Conservation (phyloP, 2,797 vertebrate species). For the Neomorphus geoffroyi region DNA sequence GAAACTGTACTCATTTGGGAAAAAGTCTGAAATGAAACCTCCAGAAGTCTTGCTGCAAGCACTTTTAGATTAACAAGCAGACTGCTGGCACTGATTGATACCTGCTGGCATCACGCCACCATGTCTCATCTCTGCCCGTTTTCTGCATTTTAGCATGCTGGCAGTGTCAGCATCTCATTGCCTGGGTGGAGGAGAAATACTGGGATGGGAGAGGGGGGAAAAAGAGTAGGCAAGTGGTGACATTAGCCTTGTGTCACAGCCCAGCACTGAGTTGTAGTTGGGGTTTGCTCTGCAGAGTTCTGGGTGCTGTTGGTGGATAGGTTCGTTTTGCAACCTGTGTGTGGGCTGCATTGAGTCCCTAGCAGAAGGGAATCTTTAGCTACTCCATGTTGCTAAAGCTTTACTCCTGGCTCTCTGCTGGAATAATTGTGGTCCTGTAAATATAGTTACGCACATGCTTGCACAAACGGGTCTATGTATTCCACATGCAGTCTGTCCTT, state of each 20-base stretch:
- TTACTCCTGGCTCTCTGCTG: slow-evolving; percentile 57
- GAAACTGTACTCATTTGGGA: not conserved
- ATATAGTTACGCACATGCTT: slow-evolving; percentile 61
- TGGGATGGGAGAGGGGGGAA: not conserved
- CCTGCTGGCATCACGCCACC: slow-evolving; percentile 22
- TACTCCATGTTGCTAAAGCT: slow-evolving; percentile 14
- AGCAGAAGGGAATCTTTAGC: slow-evolving; percentile 39
- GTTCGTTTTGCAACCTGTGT: slow-evolving; percentile 45
- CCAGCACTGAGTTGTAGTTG: not conserved
- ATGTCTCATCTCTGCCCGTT: slow-evolving; percentile 3
- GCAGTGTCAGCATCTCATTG: not conserved
- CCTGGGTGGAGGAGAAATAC: not conserved
- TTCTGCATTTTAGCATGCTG: not conserved
- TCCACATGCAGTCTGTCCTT: slow-evolving; percentile 27
- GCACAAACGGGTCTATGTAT: slow-evolving; percentile 43
- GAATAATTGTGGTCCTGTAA: slow-evolving; percentile 61
- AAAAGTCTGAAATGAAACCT: not conserved
- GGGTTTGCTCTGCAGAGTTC: not conserved
- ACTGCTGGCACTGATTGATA: slow-evolving; percentile 10
- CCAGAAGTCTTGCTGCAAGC: not conserved
- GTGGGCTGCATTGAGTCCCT: slow-evolving; percentile 13
- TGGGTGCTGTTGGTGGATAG: slow-evolving; percentile 16
- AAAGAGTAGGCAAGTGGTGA: not conserved
- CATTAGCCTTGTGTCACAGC: not conserved
- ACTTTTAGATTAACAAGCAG: not conserved